These are phyloP conservation scores for Cynoglossus semilaevis DNA, from an alignment of 2,113 vertebrate species.

Conservation along the genomic window DNA sequence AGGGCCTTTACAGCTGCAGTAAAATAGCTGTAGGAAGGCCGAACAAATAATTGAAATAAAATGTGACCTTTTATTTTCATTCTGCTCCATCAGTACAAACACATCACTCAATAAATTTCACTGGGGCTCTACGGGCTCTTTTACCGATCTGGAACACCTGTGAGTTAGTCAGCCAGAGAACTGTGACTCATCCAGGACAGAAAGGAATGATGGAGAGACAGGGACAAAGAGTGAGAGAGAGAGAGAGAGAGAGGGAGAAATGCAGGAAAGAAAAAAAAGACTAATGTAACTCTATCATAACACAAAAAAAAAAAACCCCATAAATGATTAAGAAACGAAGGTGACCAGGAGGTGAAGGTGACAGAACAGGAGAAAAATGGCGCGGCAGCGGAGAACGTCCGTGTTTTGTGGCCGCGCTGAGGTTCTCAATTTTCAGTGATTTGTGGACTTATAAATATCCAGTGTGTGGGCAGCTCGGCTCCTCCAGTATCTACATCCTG, in stretches of 20 bases:
- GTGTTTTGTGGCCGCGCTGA: conserved; percentile 34
- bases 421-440: conserved; percentile 66
- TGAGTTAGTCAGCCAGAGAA: conserved; percentile 56
- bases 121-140: conserved; percentile 54
- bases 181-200: conserved; percentile 52
- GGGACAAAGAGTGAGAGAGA: conserved; percentile 1
- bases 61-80: conserved; percentile 53
- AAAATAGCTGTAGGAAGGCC: conserved; percentile 35
- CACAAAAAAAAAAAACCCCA: conserved; percentile 6
- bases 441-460: conserved; percentile 71
- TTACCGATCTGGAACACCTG: conserved; percentile 52
- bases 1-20: conserved; percentile 4
- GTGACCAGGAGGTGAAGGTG: background rate
- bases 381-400: conserved; percentile 9
- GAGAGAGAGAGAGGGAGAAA: background rate
- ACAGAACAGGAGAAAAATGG: background rate
- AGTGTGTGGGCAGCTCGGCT: conserved; percentile 62
- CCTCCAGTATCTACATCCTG: conserved; percentile 56
- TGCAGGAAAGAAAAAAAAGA: background rate
- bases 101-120: conserved; percentile 44
- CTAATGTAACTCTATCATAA: too few relatives aligned
- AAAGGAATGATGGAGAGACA: conserved; percentile 9
- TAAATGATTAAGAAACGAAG: conserved; percentile 10
- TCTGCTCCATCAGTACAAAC: conserved; percentile 37
- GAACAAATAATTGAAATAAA: conserved; percentile 44